Percentiles rank a stretch among this genome's conserved stretches.
Conservation (phyloP, 2,797 vertebrate species). For the Gymnothorax javanicus region DNA sequence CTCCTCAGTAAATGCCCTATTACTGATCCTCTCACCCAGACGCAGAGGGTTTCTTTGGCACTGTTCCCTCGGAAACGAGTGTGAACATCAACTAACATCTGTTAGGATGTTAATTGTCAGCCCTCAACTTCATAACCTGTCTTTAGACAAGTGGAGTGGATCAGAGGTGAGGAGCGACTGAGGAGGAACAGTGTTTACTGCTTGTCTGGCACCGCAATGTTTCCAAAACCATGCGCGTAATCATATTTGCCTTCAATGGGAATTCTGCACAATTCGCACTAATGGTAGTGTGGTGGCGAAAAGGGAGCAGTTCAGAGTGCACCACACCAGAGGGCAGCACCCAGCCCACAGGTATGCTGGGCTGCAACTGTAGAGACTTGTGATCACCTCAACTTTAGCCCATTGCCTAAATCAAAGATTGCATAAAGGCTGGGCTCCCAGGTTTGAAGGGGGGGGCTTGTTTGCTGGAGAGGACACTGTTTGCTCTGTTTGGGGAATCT, state of each 20-base stretch:
- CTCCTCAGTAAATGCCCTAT: background rate
- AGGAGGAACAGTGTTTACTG: background rate
- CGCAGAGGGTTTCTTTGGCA: background rate
- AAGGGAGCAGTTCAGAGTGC: no score
- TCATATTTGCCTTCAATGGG: background rate
- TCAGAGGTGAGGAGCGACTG: background rate
- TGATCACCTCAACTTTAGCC: no score
- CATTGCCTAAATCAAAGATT: no score
- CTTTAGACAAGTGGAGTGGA: background rate
- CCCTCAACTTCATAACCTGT: background rate
- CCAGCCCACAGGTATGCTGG: no score
- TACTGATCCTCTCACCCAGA: background rate
- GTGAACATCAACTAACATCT: background rate
- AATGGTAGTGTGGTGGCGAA: no score
- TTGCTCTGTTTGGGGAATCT: no score
- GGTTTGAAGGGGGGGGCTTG: no score
- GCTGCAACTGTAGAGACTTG: no score
- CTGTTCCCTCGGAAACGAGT: conserved; percentile 4
- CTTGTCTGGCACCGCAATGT: background rate
- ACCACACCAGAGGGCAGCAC: no score
- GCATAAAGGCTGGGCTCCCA: no score
- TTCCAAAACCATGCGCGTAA: background rate
- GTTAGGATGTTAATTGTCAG: background rate
- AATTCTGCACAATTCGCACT: background rate
- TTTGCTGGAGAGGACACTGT: no score